These are phyloP conservation scores for Nannobrachium achirus DNA, from an alignment of 2,113 vertebrate species.

Conservation along the genomic window DNA sequence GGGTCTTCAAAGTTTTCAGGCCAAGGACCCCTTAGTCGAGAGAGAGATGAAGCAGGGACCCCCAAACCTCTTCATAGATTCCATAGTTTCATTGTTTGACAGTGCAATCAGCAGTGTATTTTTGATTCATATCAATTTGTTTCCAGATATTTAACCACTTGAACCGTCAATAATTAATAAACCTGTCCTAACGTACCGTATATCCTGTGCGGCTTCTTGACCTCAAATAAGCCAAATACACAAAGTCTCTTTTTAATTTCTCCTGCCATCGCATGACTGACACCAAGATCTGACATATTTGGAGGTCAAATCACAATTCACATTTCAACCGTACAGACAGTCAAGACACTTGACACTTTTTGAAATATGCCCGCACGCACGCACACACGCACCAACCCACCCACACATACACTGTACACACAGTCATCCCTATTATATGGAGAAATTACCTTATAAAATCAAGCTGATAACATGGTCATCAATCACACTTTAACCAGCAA, in stretches of 20 bases:
- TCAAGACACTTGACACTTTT: conserved; percentile 22
- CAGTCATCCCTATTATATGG: not conserved
- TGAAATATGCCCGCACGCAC: conserved; percentile 37
- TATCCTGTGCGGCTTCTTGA: too few relatives aligned
- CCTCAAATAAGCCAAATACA: too few relatives aligned
- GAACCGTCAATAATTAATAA: too few relatives aligned
- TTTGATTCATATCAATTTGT: too few relatives aligned
- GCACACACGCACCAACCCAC: conserved; percentile 8
- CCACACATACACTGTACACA: not conserved
- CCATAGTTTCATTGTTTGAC: too few relatives aligned
- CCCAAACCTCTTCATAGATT: too few relatives aligned
- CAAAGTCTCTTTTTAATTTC: conserved; percentile 19
- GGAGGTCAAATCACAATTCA: conserved; percentile 36
- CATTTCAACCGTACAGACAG: conserved; percentile 34
- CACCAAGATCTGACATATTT: conserved; percentile 43
- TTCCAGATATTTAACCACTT: too few relatives aligned
- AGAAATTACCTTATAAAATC: conserved; percentile 34
- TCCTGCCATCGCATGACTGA: conserved; percentile 3
- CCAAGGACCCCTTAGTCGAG: too few relatives aligned
- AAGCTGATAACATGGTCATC: not conserved
- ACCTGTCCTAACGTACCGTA: too few relatives aligned
- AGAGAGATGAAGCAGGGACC: too few relatives aligned
- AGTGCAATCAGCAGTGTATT: too few relatives aligned
- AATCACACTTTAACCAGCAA: conserved; percentile 9
- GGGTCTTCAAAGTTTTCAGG: too few relatives aligned